A percentile compares a stretch with the other conserved stretches of the same genome.
Conservation (phyloP, 2,113 vertebrate genomes). For the Upupa epops region DNA sequence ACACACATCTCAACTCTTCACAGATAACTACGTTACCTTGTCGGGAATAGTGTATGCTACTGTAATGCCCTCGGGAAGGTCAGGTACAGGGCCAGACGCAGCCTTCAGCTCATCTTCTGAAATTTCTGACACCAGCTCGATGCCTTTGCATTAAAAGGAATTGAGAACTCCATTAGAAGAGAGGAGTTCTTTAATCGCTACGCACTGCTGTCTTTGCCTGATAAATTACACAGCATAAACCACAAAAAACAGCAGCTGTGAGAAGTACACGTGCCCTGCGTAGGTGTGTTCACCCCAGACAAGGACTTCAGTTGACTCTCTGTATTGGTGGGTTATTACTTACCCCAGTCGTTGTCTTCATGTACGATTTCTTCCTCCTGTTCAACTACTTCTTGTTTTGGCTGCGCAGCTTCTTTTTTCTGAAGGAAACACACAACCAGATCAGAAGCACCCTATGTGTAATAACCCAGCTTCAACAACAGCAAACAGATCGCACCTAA, state of each 20-base stretch:
- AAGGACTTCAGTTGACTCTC: background rate
- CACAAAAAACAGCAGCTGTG: background rate
- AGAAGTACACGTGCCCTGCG: background rate
- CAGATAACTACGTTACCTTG: slow-evolving; percentile 73
- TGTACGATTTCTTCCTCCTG: slow-evolving; percentile 84
- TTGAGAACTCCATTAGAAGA: background rate
- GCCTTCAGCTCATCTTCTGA: slow-evolving; percentile 87
- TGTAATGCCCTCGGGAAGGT: slow-evolving; percentile 91
- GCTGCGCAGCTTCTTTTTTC: slow-evolving; percentile 80
- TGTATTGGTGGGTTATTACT: background rate
- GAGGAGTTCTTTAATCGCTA: background rate
- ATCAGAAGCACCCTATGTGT: background rate
- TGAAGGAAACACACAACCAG: slow-evolving; percentile 50
- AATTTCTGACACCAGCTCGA: slow-evolving; percentile 91
- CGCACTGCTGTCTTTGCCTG: too few relatives aligned
- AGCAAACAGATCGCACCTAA: background rate
- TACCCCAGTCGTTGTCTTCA: slow-evolving; percentile 95
- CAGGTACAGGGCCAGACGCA: slow-evolving; percentile 82
- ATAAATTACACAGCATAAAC: too few relatives aligned
- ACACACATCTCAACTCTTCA: background rate
- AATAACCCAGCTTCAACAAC: background rate
- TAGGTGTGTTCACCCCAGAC: background rate
- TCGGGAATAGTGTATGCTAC: slow-evolving; percentile 92
- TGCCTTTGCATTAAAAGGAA: slow-evolving; percentile 75
- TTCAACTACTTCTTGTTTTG: slow-evolving; percentile 77